Conservation (phyloP, 2,113 vertebrate species). For the Halichoerus grypus region DNA sequence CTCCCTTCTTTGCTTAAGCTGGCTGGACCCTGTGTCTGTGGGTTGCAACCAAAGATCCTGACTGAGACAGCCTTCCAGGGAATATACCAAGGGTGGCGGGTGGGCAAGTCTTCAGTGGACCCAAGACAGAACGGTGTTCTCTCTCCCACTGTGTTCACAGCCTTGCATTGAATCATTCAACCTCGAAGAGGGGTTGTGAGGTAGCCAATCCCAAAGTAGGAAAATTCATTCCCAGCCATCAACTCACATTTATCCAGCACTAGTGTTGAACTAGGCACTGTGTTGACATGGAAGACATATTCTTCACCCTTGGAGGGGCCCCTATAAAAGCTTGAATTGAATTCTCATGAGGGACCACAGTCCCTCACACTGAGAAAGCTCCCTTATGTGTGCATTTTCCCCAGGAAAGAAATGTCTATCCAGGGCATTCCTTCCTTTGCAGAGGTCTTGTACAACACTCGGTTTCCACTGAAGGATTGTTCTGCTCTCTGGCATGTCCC, state of each 20-base stretch:
- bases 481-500: not conserved
- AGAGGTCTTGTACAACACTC: not conserved
- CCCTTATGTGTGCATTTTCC: not conserved
- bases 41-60: not conserved
- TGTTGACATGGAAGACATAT: not conserved
- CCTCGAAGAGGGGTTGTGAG: not conserved
- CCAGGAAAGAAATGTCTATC: not conserved
- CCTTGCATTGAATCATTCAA: too few relatives aligned
- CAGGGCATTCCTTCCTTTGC: not conserved
- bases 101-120: not conserved
- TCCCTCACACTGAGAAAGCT: not conserved
- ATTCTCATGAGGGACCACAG: not conserved
- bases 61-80: not conserved
- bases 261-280: not conserved
- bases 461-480: not conserved
- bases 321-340: not conserved
- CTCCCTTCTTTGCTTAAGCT: not conserved
- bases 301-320: not conserved
- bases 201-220: not conserved
- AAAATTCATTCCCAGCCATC: not conserved
- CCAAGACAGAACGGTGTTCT: not conserved
- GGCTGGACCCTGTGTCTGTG: not conserved
- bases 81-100: not conserved
- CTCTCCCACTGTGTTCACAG: not conserved
- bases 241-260: not conserved